Percentiles rank a stretch among this genome's conserved stretches.
Evolutionary conservation across 2,113 vertebrate species (phyloP).

Genomic region (Etia nguti): DNA sequence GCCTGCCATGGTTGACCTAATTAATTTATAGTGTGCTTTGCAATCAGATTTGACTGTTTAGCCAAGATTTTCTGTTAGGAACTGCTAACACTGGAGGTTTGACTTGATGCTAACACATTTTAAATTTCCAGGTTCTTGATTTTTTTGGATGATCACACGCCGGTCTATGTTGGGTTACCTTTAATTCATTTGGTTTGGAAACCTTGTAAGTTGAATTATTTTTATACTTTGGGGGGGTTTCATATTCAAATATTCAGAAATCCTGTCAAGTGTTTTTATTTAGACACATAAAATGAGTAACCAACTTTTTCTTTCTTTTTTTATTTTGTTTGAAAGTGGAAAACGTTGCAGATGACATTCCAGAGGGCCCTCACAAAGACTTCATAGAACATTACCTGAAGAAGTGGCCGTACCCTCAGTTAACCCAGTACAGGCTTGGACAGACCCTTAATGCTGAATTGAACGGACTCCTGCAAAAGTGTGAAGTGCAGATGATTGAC

Average conservation of each 20-base stretch:
- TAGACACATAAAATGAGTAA: background rate
- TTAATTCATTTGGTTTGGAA: constrained; percentile 80
- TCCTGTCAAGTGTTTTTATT: background rate
- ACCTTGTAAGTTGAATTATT: constrained; percentile 76
- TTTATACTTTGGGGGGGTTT: background rate
- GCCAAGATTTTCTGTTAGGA: background rate
- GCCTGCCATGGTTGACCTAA: background rate
- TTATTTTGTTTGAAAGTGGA: constrained; percentile 66
- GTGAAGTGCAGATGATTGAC: constrained; percentile 82
- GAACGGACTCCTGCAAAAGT: constrained; percentile 81
- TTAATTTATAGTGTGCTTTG: background rate
- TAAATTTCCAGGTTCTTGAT: constrained; percentile 83
- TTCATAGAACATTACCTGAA: constrained; percentile 86
- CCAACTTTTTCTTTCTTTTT: background rate
- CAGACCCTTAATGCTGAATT: constrained; percentile 81
- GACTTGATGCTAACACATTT: background rate
- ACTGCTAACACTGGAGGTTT: background rate
- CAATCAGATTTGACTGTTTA: background rate
- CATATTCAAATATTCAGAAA: background rate
- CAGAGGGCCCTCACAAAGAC: constrained; percentile 75
- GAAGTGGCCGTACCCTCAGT: constrained; percentile 84
- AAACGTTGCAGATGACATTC: constrained; percentile 81
- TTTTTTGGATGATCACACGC: constrained; percentile 85
- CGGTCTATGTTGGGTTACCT: constrained; percentile 80
- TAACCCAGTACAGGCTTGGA: constrained; percentile 83